phyloP scores from a whole-genome alignment of 1,140 invertebrate species.

The Oryctes rhinoceros region DNA sequence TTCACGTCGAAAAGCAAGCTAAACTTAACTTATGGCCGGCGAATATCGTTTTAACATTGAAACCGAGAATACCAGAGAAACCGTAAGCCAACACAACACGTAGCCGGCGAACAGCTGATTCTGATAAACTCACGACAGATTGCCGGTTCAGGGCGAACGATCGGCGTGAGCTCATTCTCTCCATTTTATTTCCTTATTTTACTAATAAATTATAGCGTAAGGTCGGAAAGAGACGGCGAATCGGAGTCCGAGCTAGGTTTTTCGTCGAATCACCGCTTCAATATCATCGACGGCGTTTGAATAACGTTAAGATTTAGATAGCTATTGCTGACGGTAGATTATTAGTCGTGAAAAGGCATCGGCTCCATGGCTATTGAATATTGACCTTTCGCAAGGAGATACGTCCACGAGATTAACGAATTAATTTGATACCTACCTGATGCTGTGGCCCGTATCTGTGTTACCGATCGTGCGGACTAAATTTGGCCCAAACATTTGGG shows the following conservation, averaged over 20 bases:
- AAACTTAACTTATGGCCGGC: neutral
- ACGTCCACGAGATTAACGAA: neutral
- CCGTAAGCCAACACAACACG: neutral
- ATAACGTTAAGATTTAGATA: neutral
- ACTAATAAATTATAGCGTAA: neutral
- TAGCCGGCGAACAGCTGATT: constrained; percentile 1
- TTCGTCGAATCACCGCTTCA: no score
- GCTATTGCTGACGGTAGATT: neutral
- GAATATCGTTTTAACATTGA: constrained; percentile 9
- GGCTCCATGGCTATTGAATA: neutral
- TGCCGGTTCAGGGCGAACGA: neutral
- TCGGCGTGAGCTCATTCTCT: neutral
- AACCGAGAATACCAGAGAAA: neutral
- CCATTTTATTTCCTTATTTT: constrained; percentile 9
- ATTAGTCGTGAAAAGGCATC: neutral
- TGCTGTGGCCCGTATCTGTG: neutral
- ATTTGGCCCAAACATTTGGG: constrained; percentile 5
- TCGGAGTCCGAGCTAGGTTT: no score
- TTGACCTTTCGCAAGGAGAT: constrained; percentile 21
- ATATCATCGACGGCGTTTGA: neutral
- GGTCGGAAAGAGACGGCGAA: neutral
- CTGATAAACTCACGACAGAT: neutral
- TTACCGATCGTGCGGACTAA: constrained; percentile 2
- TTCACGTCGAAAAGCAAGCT: neutral
- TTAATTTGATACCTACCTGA: constrained; percentile 5